Evolutionary conservation across 1,140 invertebrate species (phyloP), one percentile per base, ranked within the genome.

Genomic region (Lordiphosa stackelbergi): DNA sequence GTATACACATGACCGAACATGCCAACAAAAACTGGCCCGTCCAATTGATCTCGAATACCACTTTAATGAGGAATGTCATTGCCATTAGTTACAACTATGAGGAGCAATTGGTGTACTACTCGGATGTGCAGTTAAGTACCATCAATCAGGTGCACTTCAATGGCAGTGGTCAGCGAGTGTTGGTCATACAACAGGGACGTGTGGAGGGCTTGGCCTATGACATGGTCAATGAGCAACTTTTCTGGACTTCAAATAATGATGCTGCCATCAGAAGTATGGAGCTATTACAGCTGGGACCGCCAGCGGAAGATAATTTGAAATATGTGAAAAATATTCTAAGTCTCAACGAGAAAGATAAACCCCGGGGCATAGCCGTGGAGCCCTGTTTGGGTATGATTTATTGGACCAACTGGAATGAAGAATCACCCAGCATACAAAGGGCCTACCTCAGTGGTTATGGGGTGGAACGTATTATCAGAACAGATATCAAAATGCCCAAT

Each of bases 101-200:
- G 53, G 88, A 88, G 2, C 88, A 92, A 52, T 87, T 91, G 41
- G 88, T 97, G 12, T 97, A 95, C 88, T 97, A 95, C 88, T 96
- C 95, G 1, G 96, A 97, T 86, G 95, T 97, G 65, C 94, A 96
- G 75, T 88, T 91, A 58, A 94, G 94, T 43, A 93, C 93, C 47
- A 96, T 97, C 64, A 94, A 94, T 87, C 89, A 91, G 37, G 94
- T 96, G n/a, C 90, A 90, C 81, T 96, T 96, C 87, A 95, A 96
- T 89, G 95, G 95, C 37, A 91, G 90, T 9, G 89, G 91, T 2
- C 93, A 95, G 85, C 88, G 88, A 12, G 90, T 93, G 10, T 87
- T 97, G 41, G 90, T 94, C 1, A 91, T 92, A 89, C 92, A 91
- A 56, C 92, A 93, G 89, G 94, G 94, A 2, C 92, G 93, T 0